Base-by-base conservation (phyloP, 2,888 invertebrate species). In the Dromius quadrimaculatus region DNA sequence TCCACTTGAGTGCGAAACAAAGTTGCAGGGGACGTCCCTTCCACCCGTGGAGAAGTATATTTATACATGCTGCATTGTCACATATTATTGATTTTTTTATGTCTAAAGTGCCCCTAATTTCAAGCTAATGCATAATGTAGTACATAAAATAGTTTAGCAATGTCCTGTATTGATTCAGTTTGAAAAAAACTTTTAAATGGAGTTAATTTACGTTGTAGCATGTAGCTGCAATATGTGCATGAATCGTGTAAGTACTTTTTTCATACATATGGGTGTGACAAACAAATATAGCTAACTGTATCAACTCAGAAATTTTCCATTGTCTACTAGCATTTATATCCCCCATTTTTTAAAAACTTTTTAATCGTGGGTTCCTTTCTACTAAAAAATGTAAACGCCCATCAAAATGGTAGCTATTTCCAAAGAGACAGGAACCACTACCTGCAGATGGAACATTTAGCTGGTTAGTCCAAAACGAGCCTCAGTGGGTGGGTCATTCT, bases 101-200 rank as follows among this genome's bases (percentile, higher is more conserved):
- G 23, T 45, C 59, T 68, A 68, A 68, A 68, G 59, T 68, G 45
- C 43, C 68, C 68, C 59, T 68, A 68, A 68, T 68, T 59, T 68
- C 19, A 57, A 59, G 45, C 59, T 59, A 59, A 68, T 68, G 68
- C 59, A 68, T 68, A 68, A 68, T 68, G 68, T 68, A 68, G 68
- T 45, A 59, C 41, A 68, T 68, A 68, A 68, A 68, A 68, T 68
- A 45, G 68, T 68, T 68, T 68, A 68, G 68, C 68, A 68, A 68
- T 68, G 68, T 59, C 59, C 45, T 68, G 68, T 59, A 68, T 68
- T 59, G 68, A 68, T 68, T 68, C 45, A 9, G 32, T 13, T 59
- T 59, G 59, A 59, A 68, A 54, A 61, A 68, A 68, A 59, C 34
- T 68, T 68, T 68, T 59, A 68, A 68, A 68, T 68, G 57, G 43